Evolutionary conservation across 2,113 vertebrate genomes (phyloP).

Genomic region (Oreochromis aureus): DNA sequence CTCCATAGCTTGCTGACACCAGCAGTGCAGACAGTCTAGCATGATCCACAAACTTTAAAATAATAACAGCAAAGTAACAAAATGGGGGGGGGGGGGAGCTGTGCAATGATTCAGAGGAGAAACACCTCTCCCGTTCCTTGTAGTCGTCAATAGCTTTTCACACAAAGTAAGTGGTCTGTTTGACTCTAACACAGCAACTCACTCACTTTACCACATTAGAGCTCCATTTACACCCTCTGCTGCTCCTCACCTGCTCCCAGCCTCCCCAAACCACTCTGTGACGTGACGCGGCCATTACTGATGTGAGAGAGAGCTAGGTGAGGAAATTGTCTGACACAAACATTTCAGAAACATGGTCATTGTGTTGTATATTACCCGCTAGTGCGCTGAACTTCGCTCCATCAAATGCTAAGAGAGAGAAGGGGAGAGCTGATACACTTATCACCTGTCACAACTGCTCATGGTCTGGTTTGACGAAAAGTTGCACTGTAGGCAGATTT

Average conservation of each 20-base stretch:
- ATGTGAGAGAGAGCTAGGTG: background rate
- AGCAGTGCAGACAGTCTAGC: background rate
- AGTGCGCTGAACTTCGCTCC: background rate
- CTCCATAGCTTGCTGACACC: background rate
- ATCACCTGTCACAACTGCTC: background rate
- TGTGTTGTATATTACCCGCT: background rate
- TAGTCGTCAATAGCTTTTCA: background rate
- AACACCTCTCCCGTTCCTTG: background rate
- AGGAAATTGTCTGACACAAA: background rate
- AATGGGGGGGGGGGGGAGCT: no score
- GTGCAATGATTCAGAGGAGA: background rate
- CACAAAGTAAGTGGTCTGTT: background rate
- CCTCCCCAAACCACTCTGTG: background rate
- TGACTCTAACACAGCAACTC: background rate
- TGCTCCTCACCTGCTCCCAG: background rate
- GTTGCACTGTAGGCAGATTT: background rate
- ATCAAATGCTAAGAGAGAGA: background rate
- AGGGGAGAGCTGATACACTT: background rate
- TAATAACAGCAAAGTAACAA: background rate
- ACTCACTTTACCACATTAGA: constrained; percentile 26
- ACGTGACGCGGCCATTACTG: background rate
- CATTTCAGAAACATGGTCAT: background rate
- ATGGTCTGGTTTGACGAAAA: background rate
- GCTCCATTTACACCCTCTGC: constrained; percentile 26
- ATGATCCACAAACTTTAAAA: background rate